Percentiles rank a stretch among this genome's conserved stretches.
Evolutionary conservation across 37 sponge, comb jelly and placozoan genomes (phyloP).

Genomic region (Bolinopsis microptera): DNA sequence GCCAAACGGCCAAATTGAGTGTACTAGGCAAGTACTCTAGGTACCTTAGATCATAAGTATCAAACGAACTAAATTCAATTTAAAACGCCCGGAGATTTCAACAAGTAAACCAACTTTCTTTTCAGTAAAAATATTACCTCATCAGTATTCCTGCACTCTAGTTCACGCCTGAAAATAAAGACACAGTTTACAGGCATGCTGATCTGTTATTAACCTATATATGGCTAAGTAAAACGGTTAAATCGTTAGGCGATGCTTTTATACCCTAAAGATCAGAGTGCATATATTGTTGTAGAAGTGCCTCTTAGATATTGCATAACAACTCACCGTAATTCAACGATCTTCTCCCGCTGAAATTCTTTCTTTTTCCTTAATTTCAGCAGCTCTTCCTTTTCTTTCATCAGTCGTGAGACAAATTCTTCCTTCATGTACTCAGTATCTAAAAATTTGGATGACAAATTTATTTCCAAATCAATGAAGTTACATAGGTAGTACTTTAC

Average conservation of each 20-base stretch:
- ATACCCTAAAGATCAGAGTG: neutral
- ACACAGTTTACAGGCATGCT: neutral
- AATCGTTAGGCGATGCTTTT: neutral
- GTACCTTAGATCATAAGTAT: neutral
- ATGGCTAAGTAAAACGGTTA: neutral
- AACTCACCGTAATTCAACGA: neutral
- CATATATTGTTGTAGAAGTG: too few species aligned
- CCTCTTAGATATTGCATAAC: neutral
- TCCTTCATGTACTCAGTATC: neutral
- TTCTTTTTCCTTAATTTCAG: neutral
- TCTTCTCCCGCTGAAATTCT: neutral
- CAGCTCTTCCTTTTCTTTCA: slow-evolving; percentile 34
- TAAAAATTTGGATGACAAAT: neutral
- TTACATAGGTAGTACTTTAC: too few species aligned
- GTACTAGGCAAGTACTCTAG: neutral
- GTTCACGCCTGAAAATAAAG: neutral
- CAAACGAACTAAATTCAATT: neutral
- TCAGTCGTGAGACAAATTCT: neutral
- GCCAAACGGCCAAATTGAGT: neutral
- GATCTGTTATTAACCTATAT: neutral
- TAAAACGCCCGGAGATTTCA: neutral
- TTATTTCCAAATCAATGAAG: too few species aligned
- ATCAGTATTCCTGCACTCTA: neutral
- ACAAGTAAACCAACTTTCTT: too few species aligned
- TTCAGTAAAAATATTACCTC: neutral